Conservation (phyloP, 2,888 invertebrate genomes). For the Sarcophaga variegata region DNA sequence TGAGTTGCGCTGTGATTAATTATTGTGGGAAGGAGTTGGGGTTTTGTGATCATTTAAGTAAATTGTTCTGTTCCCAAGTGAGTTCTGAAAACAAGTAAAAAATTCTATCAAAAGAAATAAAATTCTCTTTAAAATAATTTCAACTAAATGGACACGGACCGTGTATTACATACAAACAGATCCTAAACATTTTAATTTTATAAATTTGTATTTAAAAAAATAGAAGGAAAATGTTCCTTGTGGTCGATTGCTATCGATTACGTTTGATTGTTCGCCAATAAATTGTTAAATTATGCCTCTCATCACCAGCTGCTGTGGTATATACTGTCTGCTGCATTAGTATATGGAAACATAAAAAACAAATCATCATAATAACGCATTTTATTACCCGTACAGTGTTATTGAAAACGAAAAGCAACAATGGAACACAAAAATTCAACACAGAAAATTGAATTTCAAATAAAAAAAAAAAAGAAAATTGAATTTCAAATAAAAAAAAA, state of each 20-base stretch:
- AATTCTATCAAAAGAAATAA: too few species aligned
- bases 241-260: neutral
- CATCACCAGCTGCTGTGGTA: conserved; percentile 46
- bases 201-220: too few species aligned
- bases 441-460: neutral
- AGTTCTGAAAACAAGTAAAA: too few species aligned
- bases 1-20: too few species aligned
- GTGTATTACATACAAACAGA: too few species aligned
- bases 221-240: too few species aligned
- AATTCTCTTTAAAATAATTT: too few species aligned
- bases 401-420: conserved; percentile 1
- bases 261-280: conserved; percentile 37
- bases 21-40: too few species aligned
- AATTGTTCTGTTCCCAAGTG: too few species aligned
- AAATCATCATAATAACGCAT: conserved; percentile 55
- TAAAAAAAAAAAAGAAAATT: neutral
- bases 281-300: conserved; percentile 48
- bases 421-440: neutral
- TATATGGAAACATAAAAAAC: neutral
- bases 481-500: neutral
- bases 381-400: conserved; percentile 54
- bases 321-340: conserved; percentile 13
- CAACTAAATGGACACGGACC: too few species aligned
- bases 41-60: too few species aligned
- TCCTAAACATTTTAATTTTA: too few species aligned